Percentiles rank a stretch among this genome's conserved stretches.
These are phyloP conservation scores for Percina caprodes DNA, from an alignment of 2,113 vertebrate genomes.

Conservation along the genomic window DNA sequence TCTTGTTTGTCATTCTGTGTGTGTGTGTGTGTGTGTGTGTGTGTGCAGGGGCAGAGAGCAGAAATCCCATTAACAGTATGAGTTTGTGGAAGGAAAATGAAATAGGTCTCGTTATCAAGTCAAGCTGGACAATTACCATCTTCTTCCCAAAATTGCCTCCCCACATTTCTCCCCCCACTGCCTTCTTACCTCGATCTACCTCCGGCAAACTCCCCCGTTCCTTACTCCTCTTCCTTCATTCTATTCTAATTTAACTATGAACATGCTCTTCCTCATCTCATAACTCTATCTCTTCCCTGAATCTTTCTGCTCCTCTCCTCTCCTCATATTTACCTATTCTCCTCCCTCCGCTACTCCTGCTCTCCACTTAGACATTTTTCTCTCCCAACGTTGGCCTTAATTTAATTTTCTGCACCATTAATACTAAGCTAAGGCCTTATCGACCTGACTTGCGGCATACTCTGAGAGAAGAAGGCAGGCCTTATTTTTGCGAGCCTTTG, in stretches of 20 bases:
- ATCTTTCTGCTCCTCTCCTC: neutral
- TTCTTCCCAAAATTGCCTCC: constrained; percentile 16
- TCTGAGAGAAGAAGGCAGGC: constrained; percentile 23
- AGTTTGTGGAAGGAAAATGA: constrained; percentile 55
- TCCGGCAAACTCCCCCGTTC: neutral
- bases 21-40: constrained; percentile 31
- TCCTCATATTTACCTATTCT: neutral
- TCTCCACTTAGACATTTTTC: constrained; percentile 48
- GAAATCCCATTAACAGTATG: constrained; percentile 64
- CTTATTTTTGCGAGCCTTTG: constrained; percentile 32
- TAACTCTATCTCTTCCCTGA: neutral
- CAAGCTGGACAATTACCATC: constrained; percentile 47
- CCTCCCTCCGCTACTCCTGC: neutral
- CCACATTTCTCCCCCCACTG: neutral
- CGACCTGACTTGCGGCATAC: constrained; percentile 59
- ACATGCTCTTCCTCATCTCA: neutral
- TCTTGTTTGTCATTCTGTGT: constrained; percentile 27
- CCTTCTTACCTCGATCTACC: neutral
- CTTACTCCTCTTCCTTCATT: neutral
- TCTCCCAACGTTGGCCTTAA: constrained; percentile 55
- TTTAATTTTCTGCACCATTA: constrained; percentile 80
- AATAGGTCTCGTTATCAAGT: constrained; percentile 52
- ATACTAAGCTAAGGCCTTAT: constrained; percentile 56
- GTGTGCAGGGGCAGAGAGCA: constrained; percentile 48
- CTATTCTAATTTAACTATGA: neutral